Percentiles rank a stretch among this genome's conserved stretches.
These are phyloP conservation scores for Umimayanthus chanpuru DNA, from an alignment of 92 coral and sea anemone species.

Conservation along the genomic window DNA sequence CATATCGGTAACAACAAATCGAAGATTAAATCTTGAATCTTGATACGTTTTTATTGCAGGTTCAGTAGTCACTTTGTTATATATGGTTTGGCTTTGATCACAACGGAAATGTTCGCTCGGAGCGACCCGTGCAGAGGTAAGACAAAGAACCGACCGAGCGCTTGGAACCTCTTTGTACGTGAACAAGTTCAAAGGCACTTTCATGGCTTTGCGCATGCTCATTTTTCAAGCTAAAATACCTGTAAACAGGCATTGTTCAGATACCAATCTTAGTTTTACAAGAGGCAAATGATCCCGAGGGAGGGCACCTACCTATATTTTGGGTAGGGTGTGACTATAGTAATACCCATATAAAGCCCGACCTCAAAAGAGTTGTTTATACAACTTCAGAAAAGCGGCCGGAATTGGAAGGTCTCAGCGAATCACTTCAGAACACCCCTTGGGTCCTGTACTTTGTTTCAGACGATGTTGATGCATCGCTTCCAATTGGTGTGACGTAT, in stretches of 20 bases:
- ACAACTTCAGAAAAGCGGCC: slow-evolving; percentile 56
- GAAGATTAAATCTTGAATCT: neutral
- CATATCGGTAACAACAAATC: too few relatives aligned
- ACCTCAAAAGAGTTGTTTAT: slow-evolving; percentile 7
- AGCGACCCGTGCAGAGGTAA: slow-evolving; percentile 79
- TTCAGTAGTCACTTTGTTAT: slow-evolving; percentile 92
- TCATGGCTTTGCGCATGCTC: too few relatives aligned
- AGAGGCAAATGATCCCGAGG: too few relatives aligned
- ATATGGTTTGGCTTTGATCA: slow-evolving; percentile 92
- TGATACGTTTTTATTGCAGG: slow-evolving; percentile 51
- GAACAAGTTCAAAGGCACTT: too few relatives aligned
- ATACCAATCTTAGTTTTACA: too few relatives aligned
- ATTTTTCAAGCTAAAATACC: too few relatives aligned
- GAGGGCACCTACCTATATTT: too few relatives aligned
- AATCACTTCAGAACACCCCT: slow-evolving; percentile 54
- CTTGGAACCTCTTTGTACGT: neutral
- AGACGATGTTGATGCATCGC: slow-evolving; percentile 59
- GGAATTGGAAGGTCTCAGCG: slow-evolving; percentile 65
- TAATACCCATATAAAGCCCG: neutral
- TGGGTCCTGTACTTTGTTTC: slow-evolving; percentile 66
- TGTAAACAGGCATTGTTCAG: too few relatives aligned
- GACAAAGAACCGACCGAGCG: neutral
- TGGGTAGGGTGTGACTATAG: too few relatives aligned
- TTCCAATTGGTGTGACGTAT: slow-evolving; percentile 65
- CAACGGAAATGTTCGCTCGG: slow-evolving; percentile 91